A percentile compares a stretch with the other conserved stretches of the same genome.
Evolutionary conservation across 2,113 vertebrate genomes (phyloP).

Genomic region (Leptocoma aspasia): DNA sequence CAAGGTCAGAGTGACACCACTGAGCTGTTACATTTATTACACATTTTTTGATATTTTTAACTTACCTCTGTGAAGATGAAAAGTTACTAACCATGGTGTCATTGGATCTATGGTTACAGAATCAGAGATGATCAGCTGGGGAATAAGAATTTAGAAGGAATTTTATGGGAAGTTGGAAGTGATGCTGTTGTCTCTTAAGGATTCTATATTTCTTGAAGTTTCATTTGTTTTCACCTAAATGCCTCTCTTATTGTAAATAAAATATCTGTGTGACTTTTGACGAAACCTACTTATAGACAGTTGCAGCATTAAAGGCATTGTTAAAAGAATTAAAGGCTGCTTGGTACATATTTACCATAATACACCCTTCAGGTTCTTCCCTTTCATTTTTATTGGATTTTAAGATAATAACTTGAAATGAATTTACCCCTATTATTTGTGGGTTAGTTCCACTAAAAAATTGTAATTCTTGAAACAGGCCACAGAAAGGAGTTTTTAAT

Average conservation of each 20-base stretch:
- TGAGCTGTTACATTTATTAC: not conserved
- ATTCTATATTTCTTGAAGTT: not conserved
- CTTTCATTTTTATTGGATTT: not conserved
- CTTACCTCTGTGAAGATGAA: not conserved
- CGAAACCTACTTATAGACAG: not conserved
- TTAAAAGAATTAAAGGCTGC: not conserved
- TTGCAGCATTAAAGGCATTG: not conserved
- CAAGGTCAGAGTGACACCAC: not conserved
- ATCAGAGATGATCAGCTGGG: not conserved
- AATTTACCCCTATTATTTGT: not conserved
- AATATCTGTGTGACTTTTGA: not conserved
- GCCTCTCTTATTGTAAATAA: not conserved
- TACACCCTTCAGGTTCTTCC: not conserved
- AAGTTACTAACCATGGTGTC: not conserved
- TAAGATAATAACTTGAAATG: not conserved
- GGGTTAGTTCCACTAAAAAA: not conserved
- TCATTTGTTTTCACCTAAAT: not conserved
- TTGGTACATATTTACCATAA: not conserved
- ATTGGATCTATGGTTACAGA: not conserved
- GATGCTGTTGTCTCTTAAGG: not conserved
- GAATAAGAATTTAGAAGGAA: not conserved
- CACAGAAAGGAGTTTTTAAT: not conserved
- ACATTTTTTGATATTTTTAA: not conserved
- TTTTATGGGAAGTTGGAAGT: not conserved
- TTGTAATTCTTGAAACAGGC: not conserved